Evolutionary conservation across 2,113 vertebrate genomes (phyloP).

Genomic region (Pipra filicauda): DNA sequence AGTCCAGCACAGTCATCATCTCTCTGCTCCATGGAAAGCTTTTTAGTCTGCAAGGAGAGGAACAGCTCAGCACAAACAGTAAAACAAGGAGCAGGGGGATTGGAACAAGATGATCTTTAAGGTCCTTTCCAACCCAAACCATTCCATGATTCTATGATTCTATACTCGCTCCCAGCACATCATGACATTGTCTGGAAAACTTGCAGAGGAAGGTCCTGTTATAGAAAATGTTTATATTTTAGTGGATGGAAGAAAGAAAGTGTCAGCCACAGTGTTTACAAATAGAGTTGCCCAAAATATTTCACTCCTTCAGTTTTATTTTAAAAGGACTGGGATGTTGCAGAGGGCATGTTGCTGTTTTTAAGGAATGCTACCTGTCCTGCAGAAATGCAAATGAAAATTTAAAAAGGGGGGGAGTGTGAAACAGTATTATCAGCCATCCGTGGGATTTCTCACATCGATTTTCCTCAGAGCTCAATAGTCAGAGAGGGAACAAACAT

Average conservation of each 20-base stretch:
- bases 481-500: neutral
- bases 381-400: neutral
- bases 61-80: neutral
- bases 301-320: neutral
- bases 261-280: neutral
- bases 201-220: neutral
- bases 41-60: neutral
- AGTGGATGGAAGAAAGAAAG: neutral
- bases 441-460: neutral
- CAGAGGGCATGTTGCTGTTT: neutral
- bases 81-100: rapidly evolving
- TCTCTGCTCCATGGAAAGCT: neutral
- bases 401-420: neutral
- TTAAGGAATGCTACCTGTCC: neutral
- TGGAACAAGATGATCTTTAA: neutral
- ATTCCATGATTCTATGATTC: neutral
- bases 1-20: neutral
- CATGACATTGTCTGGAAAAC: neutral
- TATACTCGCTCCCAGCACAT: neutral
- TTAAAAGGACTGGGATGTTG: neutral
- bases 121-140: neutral
- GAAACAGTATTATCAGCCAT: neutral
- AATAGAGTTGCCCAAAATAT: neutral
- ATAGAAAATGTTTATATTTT: neutral
- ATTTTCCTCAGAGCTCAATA: neutral